A percentile compares a stretch with the other conserved stretches of the same genome.
These are phyloP conservation scores for Malurus splendens DNA, from an alignment of 2,797 vertebrate genomes.

Conservation along the genomic window DNA sequence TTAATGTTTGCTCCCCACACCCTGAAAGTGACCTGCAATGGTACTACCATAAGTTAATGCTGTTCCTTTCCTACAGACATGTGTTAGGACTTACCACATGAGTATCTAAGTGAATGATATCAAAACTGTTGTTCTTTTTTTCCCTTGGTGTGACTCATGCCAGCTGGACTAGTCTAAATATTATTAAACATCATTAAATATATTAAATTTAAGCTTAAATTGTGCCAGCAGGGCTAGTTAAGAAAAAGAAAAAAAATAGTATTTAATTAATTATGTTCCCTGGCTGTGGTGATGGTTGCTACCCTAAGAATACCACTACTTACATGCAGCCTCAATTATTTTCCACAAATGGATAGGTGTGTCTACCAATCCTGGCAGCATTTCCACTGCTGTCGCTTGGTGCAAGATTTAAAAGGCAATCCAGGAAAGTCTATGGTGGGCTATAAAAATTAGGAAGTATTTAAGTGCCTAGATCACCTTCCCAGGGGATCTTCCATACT, in stretches of 20 bases:
- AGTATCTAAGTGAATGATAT: neutral
- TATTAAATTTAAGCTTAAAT: neutral
- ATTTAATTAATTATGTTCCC: neutral
- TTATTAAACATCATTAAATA: constrained; percentile 48
- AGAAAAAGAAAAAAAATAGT: neutral
- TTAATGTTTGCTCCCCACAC: neutral
- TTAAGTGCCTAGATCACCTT: neutral
- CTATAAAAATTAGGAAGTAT: neutral
- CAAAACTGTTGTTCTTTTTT: neutral
- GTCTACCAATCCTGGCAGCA: neutral
- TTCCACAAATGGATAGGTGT: neutral
- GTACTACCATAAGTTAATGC: neutral
- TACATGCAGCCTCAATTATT: neutral
- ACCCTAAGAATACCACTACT: neutral
- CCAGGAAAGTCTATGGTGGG: neutral
- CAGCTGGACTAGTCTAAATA: constrained; percentile 57
- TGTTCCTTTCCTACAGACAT: neutral
- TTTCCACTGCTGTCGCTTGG: neutral
- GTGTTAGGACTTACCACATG: neutral
- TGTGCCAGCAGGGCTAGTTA: neutral
- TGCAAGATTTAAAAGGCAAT: neutral
- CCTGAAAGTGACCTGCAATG: neutral
- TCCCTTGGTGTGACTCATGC: neutral
- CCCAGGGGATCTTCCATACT: neutral
- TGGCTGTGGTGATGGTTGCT: neutral